A percentile compares a stretch with the other conserved stretches of the same genome.
Evolutionary conservation across 1,140 invertebrate genomes (phyloP).

Genomic region (Tetramorium simillimum): DNA sequence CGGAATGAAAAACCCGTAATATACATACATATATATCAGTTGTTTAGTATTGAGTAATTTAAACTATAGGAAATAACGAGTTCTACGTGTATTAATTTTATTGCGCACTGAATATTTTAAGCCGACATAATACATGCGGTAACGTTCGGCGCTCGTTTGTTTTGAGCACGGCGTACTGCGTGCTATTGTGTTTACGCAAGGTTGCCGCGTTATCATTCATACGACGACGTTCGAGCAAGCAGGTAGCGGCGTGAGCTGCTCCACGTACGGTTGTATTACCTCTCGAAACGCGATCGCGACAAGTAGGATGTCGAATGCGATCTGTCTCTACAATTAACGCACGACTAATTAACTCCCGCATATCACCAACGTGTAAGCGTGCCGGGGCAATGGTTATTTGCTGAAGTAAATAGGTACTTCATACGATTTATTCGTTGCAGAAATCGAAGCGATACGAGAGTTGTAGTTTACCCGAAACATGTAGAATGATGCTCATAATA

Average conservation of each 20-base stretch:
- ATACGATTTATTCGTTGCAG: not conserved
- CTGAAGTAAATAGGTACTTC: not conserved
- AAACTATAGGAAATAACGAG: not conserved
- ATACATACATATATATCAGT: too few relatives aligned
- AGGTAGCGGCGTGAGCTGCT: not conserved
- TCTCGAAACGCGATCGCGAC: slow-evolving; percentile 9
- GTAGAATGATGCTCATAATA: not conserved
- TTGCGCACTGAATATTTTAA: not conserved
- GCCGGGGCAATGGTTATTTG: not conserved
- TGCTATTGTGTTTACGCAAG: not conserved
- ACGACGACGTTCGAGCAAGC: not conserved
- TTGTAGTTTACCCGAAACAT: not conserved
- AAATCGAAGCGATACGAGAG: not conserved
- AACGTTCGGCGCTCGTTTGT: not conserved
- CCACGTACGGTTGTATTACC: not conserved
- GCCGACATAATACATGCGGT: not conserved
- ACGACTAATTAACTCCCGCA: not conserved
- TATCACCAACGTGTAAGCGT: not conserved
- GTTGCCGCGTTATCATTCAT: slow-evolving; percentile 6
- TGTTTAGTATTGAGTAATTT: slow-evolving; percentile 7
- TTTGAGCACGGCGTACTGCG: not conserved
- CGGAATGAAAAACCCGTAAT: not conserved
- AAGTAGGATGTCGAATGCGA: slow-evolving; percentile 7
- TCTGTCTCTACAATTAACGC: not conserved
- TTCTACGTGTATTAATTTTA: not conserved